Conservation (phyloP, 2,797 vertebrate species). For the Schizopygopsis pylzovi region DNA sequence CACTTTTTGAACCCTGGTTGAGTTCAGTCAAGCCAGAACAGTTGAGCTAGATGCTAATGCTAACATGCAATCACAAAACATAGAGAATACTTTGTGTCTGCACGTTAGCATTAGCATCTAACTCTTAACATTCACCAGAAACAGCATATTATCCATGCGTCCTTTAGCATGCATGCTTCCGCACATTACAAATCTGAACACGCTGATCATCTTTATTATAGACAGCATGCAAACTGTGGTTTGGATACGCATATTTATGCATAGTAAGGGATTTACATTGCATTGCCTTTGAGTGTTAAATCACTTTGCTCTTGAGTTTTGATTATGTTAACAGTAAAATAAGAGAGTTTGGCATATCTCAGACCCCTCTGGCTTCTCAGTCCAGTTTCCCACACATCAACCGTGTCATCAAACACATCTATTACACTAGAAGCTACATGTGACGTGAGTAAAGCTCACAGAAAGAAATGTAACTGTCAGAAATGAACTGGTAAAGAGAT, state of each 20-base stretch:
- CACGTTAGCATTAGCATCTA: neutral
- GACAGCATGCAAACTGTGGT: too few relatives aligned
- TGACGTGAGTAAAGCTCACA: constrained; percentile 13
- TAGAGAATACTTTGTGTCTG: neutral
- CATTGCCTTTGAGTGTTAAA: neutral
- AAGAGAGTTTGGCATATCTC: neutral
- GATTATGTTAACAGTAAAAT: neutral
- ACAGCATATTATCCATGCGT: neutral
- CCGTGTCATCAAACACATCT: neutral
- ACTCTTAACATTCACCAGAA: neutral
- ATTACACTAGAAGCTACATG: neutral
- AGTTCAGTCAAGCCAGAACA: neutral
- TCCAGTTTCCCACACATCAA: constrained; percentile 1
- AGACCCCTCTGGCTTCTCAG: neutral
- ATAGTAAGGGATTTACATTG: neutral
- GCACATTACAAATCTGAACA: too few relatives aligned
- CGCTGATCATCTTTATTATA: too few relatives aligned
- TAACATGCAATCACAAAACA: neutral
- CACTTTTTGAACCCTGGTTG: neutral
- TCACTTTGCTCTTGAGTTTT: neutral
- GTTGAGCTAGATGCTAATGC: neutral
- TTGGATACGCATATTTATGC: too few relatives aligned
- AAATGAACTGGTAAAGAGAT: neutral
- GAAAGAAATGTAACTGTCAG: neutral
- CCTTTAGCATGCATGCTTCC: neutral